phyloP scores from a whole-genome alignment of 1,140 invertebrate genomes.

The Drosophila erecta region DNA sequence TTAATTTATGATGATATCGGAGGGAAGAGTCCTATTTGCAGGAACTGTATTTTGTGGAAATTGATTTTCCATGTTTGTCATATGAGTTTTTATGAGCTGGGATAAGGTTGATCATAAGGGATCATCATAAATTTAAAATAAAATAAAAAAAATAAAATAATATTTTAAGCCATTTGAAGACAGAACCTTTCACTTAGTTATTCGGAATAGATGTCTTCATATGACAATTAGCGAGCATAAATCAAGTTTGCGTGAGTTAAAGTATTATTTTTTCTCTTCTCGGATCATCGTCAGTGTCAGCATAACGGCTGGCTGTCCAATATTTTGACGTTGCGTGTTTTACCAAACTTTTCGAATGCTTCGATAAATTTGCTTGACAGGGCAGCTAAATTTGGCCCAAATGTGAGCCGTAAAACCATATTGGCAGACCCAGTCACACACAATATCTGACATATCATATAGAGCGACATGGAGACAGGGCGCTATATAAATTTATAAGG shows the following conservation, averaged over 20 bases:
- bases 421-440: constrained; percentile 16
- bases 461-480: constrained; percentile 7
- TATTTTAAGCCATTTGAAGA: background rate
- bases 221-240: constrained; percentile 42
- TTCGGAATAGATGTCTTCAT: constrained; percentile 15
- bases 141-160: no score
- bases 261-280: constrained; percentile 35
- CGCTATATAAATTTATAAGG: constrained; percentile 41
- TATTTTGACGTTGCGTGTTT: constrained; percentile 46
- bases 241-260: constrained; percentile 41
- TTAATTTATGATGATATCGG: constrained; percentile 31
- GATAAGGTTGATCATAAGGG: background rate
- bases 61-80: constrained; percentile 36
- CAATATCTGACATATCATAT: constrained; percentile 2
- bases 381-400: constrained; percentile 30
- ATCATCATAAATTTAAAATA: no score
- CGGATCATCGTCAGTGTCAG: constrained; percentile 33
- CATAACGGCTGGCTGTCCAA: constrained; percentile 43
- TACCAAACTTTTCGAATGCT: constrained; percentile 25
- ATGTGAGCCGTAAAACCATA: constrained; percentile 21
- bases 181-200: background rate
- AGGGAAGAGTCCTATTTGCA: constrained; percentile 6
- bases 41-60: constrained; percentile 28
- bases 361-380: constrained; percentile 33
- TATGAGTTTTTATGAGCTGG: constrained; percentile 10